Evolutionary conservation across 2,888 invertebrate species (phyloP).

Genomic region (Chirona hameri): DNA sequence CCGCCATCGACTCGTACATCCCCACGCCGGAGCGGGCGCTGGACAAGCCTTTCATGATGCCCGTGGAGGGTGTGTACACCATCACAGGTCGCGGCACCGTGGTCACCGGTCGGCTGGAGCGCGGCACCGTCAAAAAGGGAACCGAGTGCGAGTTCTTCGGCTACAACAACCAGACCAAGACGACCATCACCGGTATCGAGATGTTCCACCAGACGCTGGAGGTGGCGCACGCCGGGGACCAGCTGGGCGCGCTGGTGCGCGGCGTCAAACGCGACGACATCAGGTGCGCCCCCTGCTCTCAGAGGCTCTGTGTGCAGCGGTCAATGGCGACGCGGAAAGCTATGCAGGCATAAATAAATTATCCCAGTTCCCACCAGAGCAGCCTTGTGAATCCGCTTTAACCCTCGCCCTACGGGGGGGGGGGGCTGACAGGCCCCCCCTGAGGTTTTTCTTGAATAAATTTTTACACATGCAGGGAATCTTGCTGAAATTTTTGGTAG

Average conservation of each 20-base stretch:
- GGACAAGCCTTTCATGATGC: conserved; percentile 91
- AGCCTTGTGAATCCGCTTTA: too few relatives aligned
- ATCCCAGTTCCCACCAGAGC: too few relatives aligned
- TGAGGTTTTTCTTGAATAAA: too few relatives aligned
- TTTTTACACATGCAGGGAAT: too few relatives aligned
- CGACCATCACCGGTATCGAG: conserved; percentile 70
- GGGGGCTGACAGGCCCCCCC: too few relatives aligned
- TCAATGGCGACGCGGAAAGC: too few relatives aligned
- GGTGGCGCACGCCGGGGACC: conserved; percentile 95
- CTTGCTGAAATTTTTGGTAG: too few relatives aligned
- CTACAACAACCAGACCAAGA: conserved; percentile 64
- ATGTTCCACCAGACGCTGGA: conserved; percentile 96
- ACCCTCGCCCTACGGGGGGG: too few relatives aligned
- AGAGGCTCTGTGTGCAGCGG: neutral
- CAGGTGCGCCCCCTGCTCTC: conserved; percentile 60
- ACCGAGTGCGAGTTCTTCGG: conserved; percentile 89
- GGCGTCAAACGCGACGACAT: conserved; percentile 86
- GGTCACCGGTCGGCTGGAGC: conserved; percentile 84
- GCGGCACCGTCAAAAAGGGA: conserved; percentile 82
- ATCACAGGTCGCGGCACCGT: conserved; percentile 92
- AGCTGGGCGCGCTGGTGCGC: conserved; percentile 84
- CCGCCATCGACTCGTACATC: conserved; percentile 77
- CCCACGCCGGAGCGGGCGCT: conserved; percentile 82
- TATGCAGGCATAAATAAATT: too few relatives aligned
- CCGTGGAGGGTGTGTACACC: conserved; percentile 86